Conservation (phyloP, 2,113 vertebrate genomes). For the Poecilia latipinna region DNA sequence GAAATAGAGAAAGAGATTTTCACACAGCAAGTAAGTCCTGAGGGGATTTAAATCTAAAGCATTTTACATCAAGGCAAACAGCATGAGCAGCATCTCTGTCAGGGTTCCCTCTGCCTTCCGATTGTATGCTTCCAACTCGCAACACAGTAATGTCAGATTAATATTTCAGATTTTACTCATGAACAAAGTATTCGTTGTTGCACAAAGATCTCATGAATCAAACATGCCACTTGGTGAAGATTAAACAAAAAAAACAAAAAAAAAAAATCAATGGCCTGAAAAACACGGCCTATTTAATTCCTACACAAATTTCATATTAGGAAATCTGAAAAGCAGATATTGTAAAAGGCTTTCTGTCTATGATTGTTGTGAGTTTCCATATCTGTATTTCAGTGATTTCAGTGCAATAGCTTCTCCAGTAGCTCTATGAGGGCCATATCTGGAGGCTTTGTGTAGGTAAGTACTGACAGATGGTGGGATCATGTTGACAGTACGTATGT, state of each 20-base stretch:
- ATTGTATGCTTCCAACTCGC: slow-evolving; percentile 21
- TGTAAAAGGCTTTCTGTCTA: slow-evolving; percentile 1
- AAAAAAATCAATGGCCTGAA: slow-evolving; percentile 8
- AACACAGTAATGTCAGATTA: slow-evolving; percentile 38
- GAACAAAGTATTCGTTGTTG: slow-evolving; percentile 31
- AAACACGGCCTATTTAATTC: slow-evolving; percentile 12
- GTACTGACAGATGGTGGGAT: slow-evolving; percentile 63
- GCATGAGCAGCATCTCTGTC: slow-evolving; percentile 34
- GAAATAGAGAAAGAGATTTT: slow-evolving; percentile 41
- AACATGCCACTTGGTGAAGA: slow-evolving; percentile 17
- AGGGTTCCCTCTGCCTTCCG: slow-evolving; percentile 20
- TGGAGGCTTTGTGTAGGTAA: slow-evolving; percentile 50
- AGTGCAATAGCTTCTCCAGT: slow-evolving; percentile 22
- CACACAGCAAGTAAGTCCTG: slow-evolving; percentile 13
- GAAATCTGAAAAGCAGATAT: slow-evolving; percentile 21
- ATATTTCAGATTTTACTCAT: slow-evolving; percentile 53
- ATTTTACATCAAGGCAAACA: slow-evolving; percentile 52
- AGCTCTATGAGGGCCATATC: slow-evolving; percentile 43
- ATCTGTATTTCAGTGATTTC: slow-evolving; percentile 25
- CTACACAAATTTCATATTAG: slow-evolving; percentile 1
- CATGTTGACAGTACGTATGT: slow-evolving; percentile 54
- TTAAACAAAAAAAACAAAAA: neutral
- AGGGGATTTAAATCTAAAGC: slow-evolving; percentile 48
- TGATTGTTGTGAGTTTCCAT: slow-evolving; percentile 7
- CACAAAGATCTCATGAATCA: slow-evolving; percentile 48